phyloP scores from a whole-genome alignment of 1,140 invertebrate genomes.

The Aradophagus sp. region DNA sequence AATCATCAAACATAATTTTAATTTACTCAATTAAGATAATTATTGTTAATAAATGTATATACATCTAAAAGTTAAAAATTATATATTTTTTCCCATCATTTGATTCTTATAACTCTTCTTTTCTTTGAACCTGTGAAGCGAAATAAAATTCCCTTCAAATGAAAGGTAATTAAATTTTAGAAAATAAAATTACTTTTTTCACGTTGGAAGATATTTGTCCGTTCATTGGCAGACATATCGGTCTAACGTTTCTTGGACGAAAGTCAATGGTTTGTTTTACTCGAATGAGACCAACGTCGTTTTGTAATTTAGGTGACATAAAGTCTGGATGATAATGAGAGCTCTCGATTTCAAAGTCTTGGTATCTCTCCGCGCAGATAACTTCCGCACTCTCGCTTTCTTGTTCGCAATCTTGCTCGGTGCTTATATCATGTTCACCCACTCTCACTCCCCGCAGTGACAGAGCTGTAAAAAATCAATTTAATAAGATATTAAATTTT shows the following conservation, averaged over 20 bases:
- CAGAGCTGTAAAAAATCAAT: conserved; percentile 63
- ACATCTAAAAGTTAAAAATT: too few relatives aligned
- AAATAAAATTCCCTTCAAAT: too few relatives aligned
- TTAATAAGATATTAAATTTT: too few relatives aligned
- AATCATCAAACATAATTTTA: too few relatives aligned
- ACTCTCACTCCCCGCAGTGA: conserved; percentile 74
- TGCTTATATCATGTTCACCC: conserved; percentile 79
- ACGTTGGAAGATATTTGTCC: conserved; percentile 20
- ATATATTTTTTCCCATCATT: too few relatives aligned
- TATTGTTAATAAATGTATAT: too few relatives aligned
- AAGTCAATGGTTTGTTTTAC: conserved; percentile 75
- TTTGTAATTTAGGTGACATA: conserved; percentile 66
- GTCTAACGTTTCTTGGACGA: conserved; percentile 71
- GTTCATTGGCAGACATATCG: conserved; percentile 77
- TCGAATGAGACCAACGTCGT: conserved; percentile 81
- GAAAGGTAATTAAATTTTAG: background rate
- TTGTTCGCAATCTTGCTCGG: conserved; percentile 77
- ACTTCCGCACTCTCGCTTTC: conserved; percentile 62
- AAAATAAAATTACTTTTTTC: conserved; percentile 53
- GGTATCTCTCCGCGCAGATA: conserved; percentile 76
- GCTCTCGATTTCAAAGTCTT: conserved; percentile 77
- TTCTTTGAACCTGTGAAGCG: too few relatives aligned
- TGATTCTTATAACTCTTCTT: too few relatives aligned
- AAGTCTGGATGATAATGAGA: conserved; percentile 77
- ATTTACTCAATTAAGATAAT: conserved; percentile 4